Conservation (phyloP, 2,888 invertebrate species). For the Rhingia rostrata region DNA sequence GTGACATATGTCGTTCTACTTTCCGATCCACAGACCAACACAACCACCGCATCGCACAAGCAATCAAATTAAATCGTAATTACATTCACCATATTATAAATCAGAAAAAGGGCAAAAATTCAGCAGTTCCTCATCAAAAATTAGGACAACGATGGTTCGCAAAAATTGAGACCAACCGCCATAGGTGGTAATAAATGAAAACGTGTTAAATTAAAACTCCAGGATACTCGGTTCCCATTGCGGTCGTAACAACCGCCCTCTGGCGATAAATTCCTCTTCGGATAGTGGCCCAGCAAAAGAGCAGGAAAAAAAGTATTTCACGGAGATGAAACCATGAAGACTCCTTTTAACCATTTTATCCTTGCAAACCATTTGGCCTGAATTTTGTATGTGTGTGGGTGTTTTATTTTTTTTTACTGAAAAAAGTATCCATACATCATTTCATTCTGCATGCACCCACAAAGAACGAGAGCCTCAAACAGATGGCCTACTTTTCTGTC, state of each 20-base stretch:
- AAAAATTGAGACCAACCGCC: constrained; percentile 65
- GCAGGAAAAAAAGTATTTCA: constrained; percentile 34
- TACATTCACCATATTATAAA: constrained; percentile 53
- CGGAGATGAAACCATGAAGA: constrained; percentile 50
- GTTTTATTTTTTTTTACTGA: constrained; percentile 16
- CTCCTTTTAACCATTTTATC: constrained; percentile 66
- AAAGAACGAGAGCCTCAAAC: constrained; percentile 30
- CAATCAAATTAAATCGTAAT: constrained; percentile 61
- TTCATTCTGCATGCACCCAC: constrained; percentile 7
- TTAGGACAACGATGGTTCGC: constrained; percentile 49
- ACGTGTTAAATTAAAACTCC: constrained; percentile 70
- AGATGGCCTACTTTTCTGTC: constrained; percentile 72
- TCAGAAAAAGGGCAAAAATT: constrained; percentile 14
- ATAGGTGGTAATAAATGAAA: constrained; percentile 72
- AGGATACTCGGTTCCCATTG: constrained; percentile 38
- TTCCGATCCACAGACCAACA: constrained; percentile 1
- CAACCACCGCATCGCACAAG: constrained; percentile 17
- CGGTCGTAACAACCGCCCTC: constrained; percentile 52
- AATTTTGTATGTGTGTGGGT: constrained; percentile 7
- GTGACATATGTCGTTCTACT: constrained; percentile 35
- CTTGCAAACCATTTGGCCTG: constrained; percentile 71
- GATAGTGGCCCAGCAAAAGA: constrained; percentile 19
- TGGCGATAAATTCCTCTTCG: constrained; percentile 52
- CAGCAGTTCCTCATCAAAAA: constrained; percentile 32
- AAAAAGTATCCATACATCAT: constrained; percentile 49